phyloP scores from a whole-genome alignment of 1,140 invertebrate species.

The Diorhabda carinulata region DNA sequence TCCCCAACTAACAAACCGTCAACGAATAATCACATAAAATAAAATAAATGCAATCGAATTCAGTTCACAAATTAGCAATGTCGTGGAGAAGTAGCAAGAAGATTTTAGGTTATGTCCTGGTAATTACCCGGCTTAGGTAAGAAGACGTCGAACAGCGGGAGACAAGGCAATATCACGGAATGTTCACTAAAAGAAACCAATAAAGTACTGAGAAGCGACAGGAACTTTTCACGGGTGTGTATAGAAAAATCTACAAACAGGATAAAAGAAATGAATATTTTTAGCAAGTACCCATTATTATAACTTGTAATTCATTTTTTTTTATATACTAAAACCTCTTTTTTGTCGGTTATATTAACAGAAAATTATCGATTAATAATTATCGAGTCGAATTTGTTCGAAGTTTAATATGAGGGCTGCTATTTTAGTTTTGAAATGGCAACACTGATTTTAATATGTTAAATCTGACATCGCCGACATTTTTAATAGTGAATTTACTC shows the following conservation, averaged over 20 bases:
- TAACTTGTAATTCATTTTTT: neutral
- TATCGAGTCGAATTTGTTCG: neutral
- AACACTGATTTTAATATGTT: no score
- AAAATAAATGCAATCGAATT: conserved; percentile 9
- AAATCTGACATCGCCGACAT: no score
- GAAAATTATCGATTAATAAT: neutral
- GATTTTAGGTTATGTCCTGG: conserved; percentile 16
- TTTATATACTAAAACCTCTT: neutral
- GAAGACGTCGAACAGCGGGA: conserved; percentile 19
- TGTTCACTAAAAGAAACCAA: conserved; percentile 28
- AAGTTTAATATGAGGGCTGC: neutral
- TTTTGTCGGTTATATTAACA: neutral
- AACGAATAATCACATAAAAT: neutral
- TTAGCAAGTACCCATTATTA: neutral
- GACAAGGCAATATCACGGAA: conserved; percentile 32
- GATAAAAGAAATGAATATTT: conserved; percentile 7
- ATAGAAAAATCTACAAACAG: neutral
- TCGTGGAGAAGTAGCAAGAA: conserved; percentile 9
- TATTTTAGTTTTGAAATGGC: no score
- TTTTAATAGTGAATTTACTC: no score
- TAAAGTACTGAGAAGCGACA: conserved; percentile 27
- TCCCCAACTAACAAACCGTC: no score
- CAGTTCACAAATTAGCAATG: conserved; percentile 11
- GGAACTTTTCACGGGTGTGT: no score
- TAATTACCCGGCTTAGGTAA: conserved; percentile 16